These are phyloP conservation scores for Spinibarbus caldwelli DNA, from an alignment of 2,797 vertebrate species.

Conservation along the genomic window DNA sequence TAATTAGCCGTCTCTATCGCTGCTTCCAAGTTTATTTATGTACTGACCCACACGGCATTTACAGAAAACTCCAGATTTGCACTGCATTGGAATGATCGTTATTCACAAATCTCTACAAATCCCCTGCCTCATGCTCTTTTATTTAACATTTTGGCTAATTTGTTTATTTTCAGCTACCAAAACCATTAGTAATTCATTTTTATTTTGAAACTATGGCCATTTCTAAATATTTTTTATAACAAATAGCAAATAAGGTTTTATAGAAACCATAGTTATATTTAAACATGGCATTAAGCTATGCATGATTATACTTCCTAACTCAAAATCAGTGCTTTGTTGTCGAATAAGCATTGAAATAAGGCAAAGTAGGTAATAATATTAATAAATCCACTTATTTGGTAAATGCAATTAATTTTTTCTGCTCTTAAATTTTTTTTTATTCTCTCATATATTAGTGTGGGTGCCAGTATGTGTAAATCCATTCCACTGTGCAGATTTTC, in stretches of 20 bases:
- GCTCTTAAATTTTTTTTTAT: neutral
- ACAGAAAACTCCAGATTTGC: neutral
- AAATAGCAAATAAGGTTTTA: neutral
- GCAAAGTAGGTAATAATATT: neutral
- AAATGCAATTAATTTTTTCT: neutral
- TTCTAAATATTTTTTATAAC: neutral
- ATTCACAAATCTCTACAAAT: neutral
- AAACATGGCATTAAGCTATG: neutral
- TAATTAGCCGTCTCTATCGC: neutral
- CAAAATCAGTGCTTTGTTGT: neutral
- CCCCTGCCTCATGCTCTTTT: neutral
- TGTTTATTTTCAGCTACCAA: neutral
- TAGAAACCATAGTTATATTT: neutral
- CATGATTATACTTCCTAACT: neutral
- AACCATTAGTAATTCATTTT: neutral
- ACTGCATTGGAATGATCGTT: neutral
- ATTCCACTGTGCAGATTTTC: neutral
- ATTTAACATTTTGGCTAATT: neutral
- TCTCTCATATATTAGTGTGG: neutral
- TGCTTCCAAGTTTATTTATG: neutral
- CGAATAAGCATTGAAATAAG: neutral
- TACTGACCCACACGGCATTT: neutral
- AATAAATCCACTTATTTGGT: neutral
- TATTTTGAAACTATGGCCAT: neutral
- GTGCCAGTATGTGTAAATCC: neutral